These are phyloP conservation scores for Probosciger aterrimus DNA, from an alignment of 2,113 vertebrate species.

Conservation along the genomic window DNA sequence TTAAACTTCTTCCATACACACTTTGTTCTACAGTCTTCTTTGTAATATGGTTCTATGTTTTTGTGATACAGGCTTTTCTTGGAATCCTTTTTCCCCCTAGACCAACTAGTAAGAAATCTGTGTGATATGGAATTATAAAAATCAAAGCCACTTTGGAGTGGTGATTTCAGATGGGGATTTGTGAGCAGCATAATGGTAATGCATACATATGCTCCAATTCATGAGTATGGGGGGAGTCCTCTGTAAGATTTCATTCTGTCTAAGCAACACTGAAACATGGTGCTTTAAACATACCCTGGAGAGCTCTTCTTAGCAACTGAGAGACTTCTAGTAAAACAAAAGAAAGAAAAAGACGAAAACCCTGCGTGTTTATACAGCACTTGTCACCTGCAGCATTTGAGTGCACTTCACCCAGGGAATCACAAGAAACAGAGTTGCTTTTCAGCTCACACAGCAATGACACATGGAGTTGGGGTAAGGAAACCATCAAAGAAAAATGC, in stretches of 20 bases:
- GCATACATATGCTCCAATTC: background rate
- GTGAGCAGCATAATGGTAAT: background rate
- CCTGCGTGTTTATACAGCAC: background rate
- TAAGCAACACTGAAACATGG: background rate
- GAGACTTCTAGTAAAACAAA: background rate
- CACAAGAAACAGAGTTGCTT: background rate
- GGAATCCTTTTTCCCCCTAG: background rate
- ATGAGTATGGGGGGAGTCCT: background rate
- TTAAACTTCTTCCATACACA: background rate
- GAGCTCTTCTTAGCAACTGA: slow-evolving; percentile 9
- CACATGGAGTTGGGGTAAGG: background rate
- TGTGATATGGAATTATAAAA: background rate
- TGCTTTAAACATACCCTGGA: background rate
- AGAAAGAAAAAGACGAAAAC: background rate
- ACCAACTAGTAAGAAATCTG: background rate
- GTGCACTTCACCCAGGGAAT: background rate
- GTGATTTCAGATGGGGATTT: slow-evolving; percentile 2
- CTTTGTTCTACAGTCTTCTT: background rate
- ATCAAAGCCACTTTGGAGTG: background rate
- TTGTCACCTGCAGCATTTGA: background rate
- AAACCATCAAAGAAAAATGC: background rate
- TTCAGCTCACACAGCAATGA: background rate
- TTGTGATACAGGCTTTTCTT: background rate
- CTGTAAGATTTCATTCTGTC: background rate
- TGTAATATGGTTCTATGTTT: background rate